Evolutionary conservation across 2,888 invertebrate species (phyloP).

Genomic region (Entomobrya proxima): DNA sequence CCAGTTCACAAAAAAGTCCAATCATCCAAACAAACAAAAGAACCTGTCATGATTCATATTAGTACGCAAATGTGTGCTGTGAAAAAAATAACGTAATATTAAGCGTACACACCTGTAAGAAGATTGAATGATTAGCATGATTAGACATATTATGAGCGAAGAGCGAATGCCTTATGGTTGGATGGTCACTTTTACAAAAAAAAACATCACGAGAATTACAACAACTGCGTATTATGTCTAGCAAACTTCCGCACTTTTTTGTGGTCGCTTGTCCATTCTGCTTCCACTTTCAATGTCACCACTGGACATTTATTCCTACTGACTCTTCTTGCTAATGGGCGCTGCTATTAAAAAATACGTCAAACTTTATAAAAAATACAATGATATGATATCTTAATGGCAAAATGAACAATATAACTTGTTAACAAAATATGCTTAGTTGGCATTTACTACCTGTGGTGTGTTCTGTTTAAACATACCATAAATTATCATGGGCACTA

Average conservation of each 20-base stretch:
- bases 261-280: slow-evolving; percentile 9
- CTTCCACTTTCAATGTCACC: slow-evolving; percentile 45
- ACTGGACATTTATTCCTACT: slow-evolving; percentile 9
- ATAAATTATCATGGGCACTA: slow-evolving; percentile 4
- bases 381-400: not conserved
- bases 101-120: not conserved
- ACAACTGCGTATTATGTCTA: no score
- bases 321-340: not conserved
- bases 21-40: not conserved
- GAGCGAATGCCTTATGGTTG: no score
- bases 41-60: slow-evolving; percentile 4
- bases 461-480: not conserved
- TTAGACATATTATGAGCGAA: no score
- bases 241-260: slow-evolving; percentile 61
- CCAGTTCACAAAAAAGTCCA: not conserved
- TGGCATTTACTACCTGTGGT: not conserved
- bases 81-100: not conserved
- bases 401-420: not conserved
- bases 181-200: no score
- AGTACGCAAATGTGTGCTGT: no score
- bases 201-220: no score
- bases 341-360: no score
- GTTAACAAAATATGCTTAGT: not conserved
- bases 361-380: not conserved
- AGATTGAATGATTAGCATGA: not conserved